Evolutionary conservation across 2,113 vertebrate species (phyloP), one percentile per base, ranked within the genome.

Genomic region (Uria lomvia): DNA sequence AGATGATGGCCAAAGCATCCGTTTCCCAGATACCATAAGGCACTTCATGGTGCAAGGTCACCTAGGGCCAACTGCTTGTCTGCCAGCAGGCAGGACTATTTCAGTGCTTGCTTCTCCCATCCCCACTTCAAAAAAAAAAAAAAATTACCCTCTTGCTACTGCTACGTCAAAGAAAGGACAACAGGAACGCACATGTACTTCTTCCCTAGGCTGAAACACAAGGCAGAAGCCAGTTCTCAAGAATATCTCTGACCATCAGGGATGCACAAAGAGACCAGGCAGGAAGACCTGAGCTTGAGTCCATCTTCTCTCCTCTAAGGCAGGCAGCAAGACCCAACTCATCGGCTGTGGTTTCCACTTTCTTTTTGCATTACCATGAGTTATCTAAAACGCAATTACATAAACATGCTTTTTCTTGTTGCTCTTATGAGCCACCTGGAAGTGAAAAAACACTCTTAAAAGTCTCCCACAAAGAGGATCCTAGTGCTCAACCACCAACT

Each of bases 201-300:
- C 68, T 65, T 58, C 58, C 43, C 70, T 13, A 27, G 55, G 60
- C 58, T 14, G 60, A 50, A 53, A 20, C 42, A 38, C 56, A 5
- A 40, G 43, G 65, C 56, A 65, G 43, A 32, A 27, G 15, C 15
- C 62, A 56, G 59, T 24, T 45, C 60, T 50, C 32, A 17, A 6
- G 59, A 55, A 67, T 18, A 29, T 32, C 45, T 47, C 49, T 40
- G 74, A 45, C 63, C 55, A 43, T 23, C 62, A 9, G 62, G 27
- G 43, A 63, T 20, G 24, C 59, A 38, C n/a, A 49, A 34, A 34
- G 34, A 30, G 21, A 55, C 13, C 27, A 47, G 29, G 23, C 4
- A 2, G 22, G 34, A 38, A 40, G 47, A 42, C 15, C 6, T 0
- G 2, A 67, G n/a, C 22, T 15, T 5, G 4, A 50, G 36, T 7